Conservation (phyloP, 2,797 vertebrate genomes). For the Tachyglossus aculeatus region DNA sequence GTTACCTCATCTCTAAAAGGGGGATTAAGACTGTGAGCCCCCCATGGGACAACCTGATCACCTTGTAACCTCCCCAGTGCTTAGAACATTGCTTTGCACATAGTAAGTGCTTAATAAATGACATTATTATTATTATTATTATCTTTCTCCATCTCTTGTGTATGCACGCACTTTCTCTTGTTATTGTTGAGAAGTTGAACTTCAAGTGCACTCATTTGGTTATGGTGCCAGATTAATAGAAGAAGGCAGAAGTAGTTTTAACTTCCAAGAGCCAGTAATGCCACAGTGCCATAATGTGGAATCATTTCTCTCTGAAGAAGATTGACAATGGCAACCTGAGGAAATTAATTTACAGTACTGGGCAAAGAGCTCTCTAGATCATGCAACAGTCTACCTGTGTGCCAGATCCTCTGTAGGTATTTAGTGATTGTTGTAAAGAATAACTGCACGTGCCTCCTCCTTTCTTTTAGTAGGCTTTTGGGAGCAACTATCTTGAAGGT, state of each 20-base stretch:
- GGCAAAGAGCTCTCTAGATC: slow-evolving; percentile 48
- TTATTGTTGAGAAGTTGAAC: slow-evolving; percentile 65
- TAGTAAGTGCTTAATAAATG: too few species aligned
- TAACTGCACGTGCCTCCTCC: slow-evolving; percentile 38
- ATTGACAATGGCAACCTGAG: slow-evolving; percentile 22
- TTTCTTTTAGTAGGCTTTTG: slow-evolving; percentile 48
- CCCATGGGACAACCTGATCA: too few species aligned
- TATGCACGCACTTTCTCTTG: too few species aligned
- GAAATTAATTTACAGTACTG: slow-evolving; percentile 63
- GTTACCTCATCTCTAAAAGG: too few species aligned
- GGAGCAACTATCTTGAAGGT: slow-evolving; percentile 26
- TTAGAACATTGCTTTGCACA: too few species aligned
- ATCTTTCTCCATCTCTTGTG: too few species aligned
- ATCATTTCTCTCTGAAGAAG: slow-evolving; percentile 39
- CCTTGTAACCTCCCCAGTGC: too few species aligned
- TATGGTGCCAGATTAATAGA: slow-evolving; percentile 55
- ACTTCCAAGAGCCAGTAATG: slow-evolving; percentile 37
- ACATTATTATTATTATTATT: too few species aligned
- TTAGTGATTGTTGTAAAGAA: slow-evolving; percentile 45
- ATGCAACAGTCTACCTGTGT: too few species aligned
- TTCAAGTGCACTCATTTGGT: slow-evolving; percentile 52
- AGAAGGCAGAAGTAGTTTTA: slow-evolving; percentile 49
- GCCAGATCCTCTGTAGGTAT: too few species aligned
- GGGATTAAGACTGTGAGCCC: too few species aligned
- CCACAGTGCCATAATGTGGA: slow-evolving; percentile 1